These are phyloP conservation scores for Poecile atricapillus DNA, from an alignment of 2,113 vertebrate species.

Conservation along the genomic window DNA sequence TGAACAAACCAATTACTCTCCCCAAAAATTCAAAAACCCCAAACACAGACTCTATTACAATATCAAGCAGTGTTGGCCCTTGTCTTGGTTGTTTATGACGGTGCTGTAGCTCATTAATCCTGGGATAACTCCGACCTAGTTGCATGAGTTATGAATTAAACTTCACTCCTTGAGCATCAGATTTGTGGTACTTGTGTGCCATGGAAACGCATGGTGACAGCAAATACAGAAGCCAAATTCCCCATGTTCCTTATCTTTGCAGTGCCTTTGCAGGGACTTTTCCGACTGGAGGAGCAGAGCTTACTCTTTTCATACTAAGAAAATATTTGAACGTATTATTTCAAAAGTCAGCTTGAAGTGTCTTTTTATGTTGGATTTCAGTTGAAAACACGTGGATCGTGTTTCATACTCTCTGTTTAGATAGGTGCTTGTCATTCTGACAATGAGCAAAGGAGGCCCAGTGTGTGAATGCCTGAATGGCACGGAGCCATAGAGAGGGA, in stretches of 20 bases:
- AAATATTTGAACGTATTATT: conserved; percentile 1
- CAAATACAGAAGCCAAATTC: background rate
- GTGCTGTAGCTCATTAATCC: background rate
- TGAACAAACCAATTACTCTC: background rate
- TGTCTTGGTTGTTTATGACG: background rate
- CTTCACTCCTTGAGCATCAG: background rate
- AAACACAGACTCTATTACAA: background rate
- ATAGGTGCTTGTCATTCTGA: background rate
- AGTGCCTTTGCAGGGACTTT: background rate
- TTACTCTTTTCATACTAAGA: background rate
- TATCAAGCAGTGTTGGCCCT: background rate
- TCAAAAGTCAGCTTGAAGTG: background rate
- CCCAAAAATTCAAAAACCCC: background rate
- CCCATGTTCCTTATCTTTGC: background rate
- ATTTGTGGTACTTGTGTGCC: background rate
- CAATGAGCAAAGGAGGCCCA: background rate
- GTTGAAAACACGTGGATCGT: background rate
- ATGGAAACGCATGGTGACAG: background rate
- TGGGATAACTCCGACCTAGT: background rate
- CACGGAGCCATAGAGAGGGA: background rate
- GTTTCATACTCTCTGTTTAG: background rate
- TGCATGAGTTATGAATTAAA: background rate
- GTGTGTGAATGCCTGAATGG: background rate
- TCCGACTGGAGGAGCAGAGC: background rate
- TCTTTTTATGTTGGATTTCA: background rate